Base-by-base conservation (phyloP, 2,888 invertebrate genomes). In the Zeuzera pyrina region DNA sequence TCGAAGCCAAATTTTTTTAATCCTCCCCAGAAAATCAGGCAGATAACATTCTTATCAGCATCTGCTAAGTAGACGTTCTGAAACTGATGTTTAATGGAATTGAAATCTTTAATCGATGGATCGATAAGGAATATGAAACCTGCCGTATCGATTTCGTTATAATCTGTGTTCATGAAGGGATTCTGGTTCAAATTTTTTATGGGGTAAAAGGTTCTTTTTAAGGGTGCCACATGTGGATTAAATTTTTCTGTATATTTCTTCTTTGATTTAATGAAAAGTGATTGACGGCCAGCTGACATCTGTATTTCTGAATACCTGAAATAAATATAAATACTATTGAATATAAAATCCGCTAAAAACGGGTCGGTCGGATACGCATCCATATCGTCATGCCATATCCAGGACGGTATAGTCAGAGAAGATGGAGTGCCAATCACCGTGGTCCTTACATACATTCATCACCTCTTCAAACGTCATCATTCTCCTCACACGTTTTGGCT, bases 91-190 rank as follows among this genome's bases (percentile, higher is more conserved):
- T 67, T 66, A 21, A 39, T 53, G 19, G 61, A 58, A 31, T 73
- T 63, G 31, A 76, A 73, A 8, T 77, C 73, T 36, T 65, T 54
- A 13, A 68, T 72, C 14, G 77, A 58, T 13, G 85, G 79, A 39
- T 84, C 85, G 21, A 89, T 73, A 34, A 77, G 64, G 13, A 90
- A 79, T 22, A 93, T 83, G 2, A 91, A 49, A 1, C 93, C 93
- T 3, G 89, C 85, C 6, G 89, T 87, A 66, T 94, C 93, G 41
- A 92, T 83, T 79, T 93, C 93, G 38, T 87, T 86, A 52, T 88
- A 89, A 28, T 72, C 62, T 12, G 67, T 69, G 3, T 38, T 34
- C 32, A 56, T 47, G 0, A 42, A 36, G 0, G 68, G 57, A 12
- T 66, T 69, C 38, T 56, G 43, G 0, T 53, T 37, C 12, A 88